Evolutionary conservation across 1,140 invertebrate genomes (phyloP).

Genomic region (Drosophila parvula): DNA sequence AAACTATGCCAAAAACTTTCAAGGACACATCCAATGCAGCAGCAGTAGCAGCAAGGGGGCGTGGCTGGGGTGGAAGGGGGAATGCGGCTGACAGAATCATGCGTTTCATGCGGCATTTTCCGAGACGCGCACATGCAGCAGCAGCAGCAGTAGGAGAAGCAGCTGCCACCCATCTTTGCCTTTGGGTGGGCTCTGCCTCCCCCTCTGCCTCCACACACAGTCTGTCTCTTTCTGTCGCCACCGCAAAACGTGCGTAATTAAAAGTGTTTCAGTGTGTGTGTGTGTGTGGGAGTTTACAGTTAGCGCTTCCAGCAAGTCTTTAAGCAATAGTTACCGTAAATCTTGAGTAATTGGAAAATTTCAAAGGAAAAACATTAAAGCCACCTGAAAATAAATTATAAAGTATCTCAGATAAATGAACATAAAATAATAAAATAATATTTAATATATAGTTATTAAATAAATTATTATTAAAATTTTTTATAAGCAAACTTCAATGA

Average conservation of each 20-base stretch:
- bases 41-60: slow-evolving; percentile 5
- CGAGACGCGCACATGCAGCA: slow-evolving; percentile 49
- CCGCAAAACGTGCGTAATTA: slow-evolving; percentile 82
- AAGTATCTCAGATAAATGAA: not conserved
- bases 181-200: not conserved
- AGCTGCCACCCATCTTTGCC: slow-evolving; percentile 9
- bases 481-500: not conserved
- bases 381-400: not conserved
- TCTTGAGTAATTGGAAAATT: not conserved
- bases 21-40: slow-evolving; percentile 75
- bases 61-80: not conserved
- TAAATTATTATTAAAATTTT: not conserved
- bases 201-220: not conserved
- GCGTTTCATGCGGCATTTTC: slow-evolving; percentile 63
- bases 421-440: no score
- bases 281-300: slow-evolving; percentile 33
- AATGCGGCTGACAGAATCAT: slow-evolving; percentile 34
- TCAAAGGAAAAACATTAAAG: not conserved
- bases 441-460: not conserved
- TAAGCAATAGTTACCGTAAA: not conserved
- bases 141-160: not conserved
- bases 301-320: slow-evolving; percentile 7
- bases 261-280: slow-evolving; percentile 50
- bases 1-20: slow-evolving; percentile 84
- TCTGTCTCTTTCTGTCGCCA: slow-evolving; percentile 20